Evolutionary conservation across 2,797 vertebrate species (phyloP).

Genomic region (Babyrousa celebensis): DNA sequence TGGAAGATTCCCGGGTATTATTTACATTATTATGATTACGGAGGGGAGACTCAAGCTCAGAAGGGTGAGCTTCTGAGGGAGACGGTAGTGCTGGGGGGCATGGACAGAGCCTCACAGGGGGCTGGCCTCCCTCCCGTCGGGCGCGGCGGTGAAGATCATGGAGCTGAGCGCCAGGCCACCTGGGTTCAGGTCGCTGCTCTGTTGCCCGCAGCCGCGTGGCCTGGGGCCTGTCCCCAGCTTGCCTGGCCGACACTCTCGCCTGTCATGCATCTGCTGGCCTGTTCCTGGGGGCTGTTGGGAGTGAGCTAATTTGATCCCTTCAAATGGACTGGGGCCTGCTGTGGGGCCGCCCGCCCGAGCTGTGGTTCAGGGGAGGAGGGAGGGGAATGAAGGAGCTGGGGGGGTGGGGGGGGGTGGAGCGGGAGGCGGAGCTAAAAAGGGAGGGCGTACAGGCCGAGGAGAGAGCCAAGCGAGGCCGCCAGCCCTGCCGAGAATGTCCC

Average conservation of each 20-base stretch:
- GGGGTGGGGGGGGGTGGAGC: not conserved
- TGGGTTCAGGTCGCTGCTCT: not conserved
- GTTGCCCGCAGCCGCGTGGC: not conserved
- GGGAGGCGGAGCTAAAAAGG: accelerated
- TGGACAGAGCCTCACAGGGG: not conserved
- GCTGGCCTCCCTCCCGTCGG: not conserved
- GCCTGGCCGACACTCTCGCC: not conserved
- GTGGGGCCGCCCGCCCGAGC: accelerated
- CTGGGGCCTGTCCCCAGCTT: not conserved
- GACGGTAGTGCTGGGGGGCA: not conserved
- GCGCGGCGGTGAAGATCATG: accelerated
- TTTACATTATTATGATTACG: no score
- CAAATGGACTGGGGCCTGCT: not conserved
- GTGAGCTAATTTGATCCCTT: not conserved
- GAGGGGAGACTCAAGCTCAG: not conserved
- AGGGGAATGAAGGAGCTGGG: not conserved
- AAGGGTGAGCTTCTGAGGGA: not conserved
- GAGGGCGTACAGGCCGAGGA: accelerated
- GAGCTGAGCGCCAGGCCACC: not conserved
- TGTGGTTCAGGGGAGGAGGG: not conserved
- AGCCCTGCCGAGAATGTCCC: not conserved
- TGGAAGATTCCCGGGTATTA: not conserved
- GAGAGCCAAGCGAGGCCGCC: not conserved
- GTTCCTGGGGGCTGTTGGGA: not conserved
- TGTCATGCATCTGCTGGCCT: accelerated